These are phyloP conservation scores for Harpagifer antarcticus DNA, from an alignment of 2,797 vertebrate species.

Conservation along the genomic window DNA sequence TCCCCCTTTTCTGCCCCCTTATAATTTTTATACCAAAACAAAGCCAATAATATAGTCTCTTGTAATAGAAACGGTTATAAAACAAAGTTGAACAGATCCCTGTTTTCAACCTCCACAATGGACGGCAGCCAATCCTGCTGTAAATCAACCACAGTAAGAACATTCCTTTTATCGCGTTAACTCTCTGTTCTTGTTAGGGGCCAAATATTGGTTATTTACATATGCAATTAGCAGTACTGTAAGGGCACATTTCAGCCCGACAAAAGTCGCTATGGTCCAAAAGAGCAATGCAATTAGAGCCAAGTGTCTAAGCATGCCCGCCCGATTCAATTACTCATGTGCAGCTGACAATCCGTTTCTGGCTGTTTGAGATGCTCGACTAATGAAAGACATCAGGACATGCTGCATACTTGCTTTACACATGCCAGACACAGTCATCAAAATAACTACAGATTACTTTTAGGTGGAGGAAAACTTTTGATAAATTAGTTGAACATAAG, in stretches of 20 bases:
- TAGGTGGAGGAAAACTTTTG: slow-evolving; percentile 16
- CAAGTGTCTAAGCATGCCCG: slow-evolving; percentile 72
- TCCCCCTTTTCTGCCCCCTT: not conserved
- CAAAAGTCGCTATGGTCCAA: slow-evolving; percentile 72
- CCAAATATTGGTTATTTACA: slow-evolving; percentile 69
- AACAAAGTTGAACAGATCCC: slow-evolving; percentile 20
- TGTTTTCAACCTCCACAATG: slow-evolving; percentile 23
- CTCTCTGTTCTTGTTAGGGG: slow-evolving; percentile 51
- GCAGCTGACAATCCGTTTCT: slow-evolving; percentile 68
- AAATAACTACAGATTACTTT: slow-evolving; percentile 39
- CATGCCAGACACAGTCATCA: slow-evolving; percentile 36
- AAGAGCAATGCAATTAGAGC: slow-evolving; percentile 79
- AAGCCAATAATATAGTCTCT: slow-evolving; percentile 35
- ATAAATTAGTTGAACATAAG: slow-evolving; percentile 10
- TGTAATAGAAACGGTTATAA: slow-evolving; percentile 28
- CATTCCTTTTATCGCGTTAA: slow-evolving; percentile 58
- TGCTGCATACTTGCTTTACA: slow-evolving; percentile 53
- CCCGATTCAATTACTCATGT: slow-evolving; percentile 72
- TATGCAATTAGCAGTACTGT: slow-evolving; percentile 67
- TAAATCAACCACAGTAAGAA: slow-evolving; percentile 49
- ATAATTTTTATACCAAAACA: not conserved
- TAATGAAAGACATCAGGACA: slow-evolving; percentile 64
- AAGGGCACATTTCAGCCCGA: slow-evolving; percentile 58
- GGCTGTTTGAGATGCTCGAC: slow-evolving; percentile 61
- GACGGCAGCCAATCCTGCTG: slow-evolving; percentile 53